Base-by-base conservation (phyloP, 2,797 vertebrate genomes). In the Ambastaia sidthimunki region DNA sequence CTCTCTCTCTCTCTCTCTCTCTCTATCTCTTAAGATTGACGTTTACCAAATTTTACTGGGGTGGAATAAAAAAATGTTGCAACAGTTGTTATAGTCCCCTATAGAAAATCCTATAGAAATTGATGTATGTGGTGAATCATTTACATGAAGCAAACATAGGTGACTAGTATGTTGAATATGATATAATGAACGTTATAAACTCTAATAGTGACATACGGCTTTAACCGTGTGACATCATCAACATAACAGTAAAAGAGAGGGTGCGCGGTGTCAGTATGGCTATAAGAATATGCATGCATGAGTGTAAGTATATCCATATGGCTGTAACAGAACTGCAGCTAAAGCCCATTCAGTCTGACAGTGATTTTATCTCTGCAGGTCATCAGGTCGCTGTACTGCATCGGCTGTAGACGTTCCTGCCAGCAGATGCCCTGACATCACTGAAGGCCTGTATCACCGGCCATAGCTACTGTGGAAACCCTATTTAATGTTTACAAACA, bases 341-440 rank as follows among this genome's bases (percentile, higher is more conserved):
- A 59, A 59, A 23, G 21, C 12, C 57, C 57, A 59, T 15, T 54
- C 21, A 59, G 21, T 25, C 54, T 15, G 25, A 18, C 59, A 31
- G 25, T 62, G 59, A 62, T 62, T 62, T 21, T 62, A 62, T 31
- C 59, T 62, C 25, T 62, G 12, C 4, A 31, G 59, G 59, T 62
- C 59, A 31, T 5, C 59, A 1, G 25, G 59, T 62, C 59, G 25
- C 59, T 62, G 59, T 62, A 62, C 25, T 28, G 59, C 25, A 11
- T 44, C 16, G 25, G 13, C 28, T 9, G 6, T 11, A 44, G 41
- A 44, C 10, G 71, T 41, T 71, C 7, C n/a, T 23, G 52, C 52
- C 71, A 62, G 11, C 25, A 2, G n/a, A 62, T 31, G 21, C 37
- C 11, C 13, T 28, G 16, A 57, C 52, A 23, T 57, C 15, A 62